Evolutionary conservation across 2,113 vertebrate genomes (phyloP).

Genomic region (Otolemur garnettii): DNA sequence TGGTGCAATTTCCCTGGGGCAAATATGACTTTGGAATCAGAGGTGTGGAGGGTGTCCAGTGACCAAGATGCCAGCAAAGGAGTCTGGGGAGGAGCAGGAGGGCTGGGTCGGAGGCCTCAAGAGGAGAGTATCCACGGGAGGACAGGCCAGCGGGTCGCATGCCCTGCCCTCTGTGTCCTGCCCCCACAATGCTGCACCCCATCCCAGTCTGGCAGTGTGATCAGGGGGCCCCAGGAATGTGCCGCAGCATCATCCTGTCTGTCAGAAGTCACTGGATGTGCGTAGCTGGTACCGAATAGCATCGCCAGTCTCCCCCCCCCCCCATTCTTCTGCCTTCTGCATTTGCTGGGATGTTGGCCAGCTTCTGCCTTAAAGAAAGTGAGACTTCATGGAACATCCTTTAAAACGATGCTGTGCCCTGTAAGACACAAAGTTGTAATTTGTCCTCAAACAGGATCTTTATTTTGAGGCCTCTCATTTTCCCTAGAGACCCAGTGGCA

Average conservation of each 20-base stretch:
- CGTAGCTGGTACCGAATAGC: not conserved
- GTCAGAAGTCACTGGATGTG: not conserved
- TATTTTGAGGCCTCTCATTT: not conserved
- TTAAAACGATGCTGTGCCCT: not conserved
- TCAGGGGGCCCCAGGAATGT: no score
- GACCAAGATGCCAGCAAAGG: not conserved
- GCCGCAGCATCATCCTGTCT: not conserved
- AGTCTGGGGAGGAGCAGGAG: not conserved
- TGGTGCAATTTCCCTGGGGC: not conserved
- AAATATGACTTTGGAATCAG: not conserved
- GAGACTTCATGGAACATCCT: not conserved
- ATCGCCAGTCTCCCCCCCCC: not conserved
- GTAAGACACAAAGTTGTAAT: not conserved
- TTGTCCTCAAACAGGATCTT: not conserved
- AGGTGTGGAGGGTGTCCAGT: rapidly evolving
- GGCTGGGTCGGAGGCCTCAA: not conserved
- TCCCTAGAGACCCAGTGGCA: not conserved
- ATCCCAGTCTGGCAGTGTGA: not conserved
- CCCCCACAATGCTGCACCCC: rapidly evolving
- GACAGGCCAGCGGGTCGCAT: rapidly evolving
- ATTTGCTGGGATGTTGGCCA: not conserved
- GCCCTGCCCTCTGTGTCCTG: not conserved
- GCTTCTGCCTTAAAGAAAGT: not conserved
- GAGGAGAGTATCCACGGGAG: not conserved
- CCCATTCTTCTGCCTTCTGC: no score